Evolutionary conservation across 2,888 invertebrate species (phyloP), one percentile per base, ranked within the genome.

Genomic region (Dioctria rufipes): DNA sequence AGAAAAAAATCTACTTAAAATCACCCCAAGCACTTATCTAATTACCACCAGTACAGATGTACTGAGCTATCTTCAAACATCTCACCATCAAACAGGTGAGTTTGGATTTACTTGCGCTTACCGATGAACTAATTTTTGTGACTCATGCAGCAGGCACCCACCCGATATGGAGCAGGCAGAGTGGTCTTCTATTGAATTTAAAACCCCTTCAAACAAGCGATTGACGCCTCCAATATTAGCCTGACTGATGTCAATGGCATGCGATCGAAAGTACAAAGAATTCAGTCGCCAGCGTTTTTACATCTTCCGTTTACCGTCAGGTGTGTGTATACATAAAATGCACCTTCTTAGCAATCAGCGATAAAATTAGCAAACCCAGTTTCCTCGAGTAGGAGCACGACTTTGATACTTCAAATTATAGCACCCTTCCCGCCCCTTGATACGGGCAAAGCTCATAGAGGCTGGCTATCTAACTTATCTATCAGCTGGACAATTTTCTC

Each of bases 191-290:
- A 67, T 8, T 43, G 6, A 75, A 42, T 13, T 75, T 43, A 42
- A 40, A 13, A 11, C 60, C n/a, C 9, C 13, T 8, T 11, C 60
- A 43, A 11, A 25, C 11, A 8, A 11, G 43, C 49, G 49, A 43
- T 13, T 3, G 66, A 61, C 43, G 63, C 77, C 63, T 37, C 63
- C 77, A 49, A 11, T 37, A 61, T 39, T 13, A 8, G 6, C n/a
- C 63, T 63, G 77, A 77, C 77, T 77, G 63, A 63, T 77, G 77
- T 63, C 77, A 61, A 63, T 77, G 77, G 77, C 63, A 77, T 58
- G 58, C 73, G 42, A 73, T 73, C 73, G 9, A 73, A 63, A 63
- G 63, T 63, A 61, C 77, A 46, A 77, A 40, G 77, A 77, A 77
- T 77, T 63, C 63, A 63, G 77, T 77, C 77, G 39, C 77, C 63